phyloP scores from a whole-genome alignment of 53 echinoderm and acorn worm species.

The Temnopleurus reevesii region DNA sequence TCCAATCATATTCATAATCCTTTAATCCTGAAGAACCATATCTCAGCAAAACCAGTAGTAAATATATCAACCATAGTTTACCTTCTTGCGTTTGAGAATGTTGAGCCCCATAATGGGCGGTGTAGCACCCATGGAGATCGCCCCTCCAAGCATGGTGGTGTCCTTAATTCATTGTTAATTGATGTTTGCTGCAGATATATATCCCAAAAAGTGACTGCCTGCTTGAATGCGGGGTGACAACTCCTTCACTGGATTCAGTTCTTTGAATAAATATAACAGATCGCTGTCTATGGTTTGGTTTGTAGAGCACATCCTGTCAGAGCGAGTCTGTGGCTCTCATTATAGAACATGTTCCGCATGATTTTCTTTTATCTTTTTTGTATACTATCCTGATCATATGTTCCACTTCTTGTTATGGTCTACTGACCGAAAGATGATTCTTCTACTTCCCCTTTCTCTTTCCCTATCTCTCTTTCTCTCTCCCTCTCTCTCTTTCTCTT shows the following conservation, averaged over 20 bases:
- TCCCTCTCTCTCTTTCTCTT: neutral
- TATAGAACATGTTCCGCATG: neutral
- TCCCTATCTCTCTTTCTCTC: neutral
- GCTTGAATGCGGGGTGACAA: neutral
- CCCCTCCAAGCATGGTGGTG: neutral
- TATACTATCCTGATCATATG: too few relatives aligned
- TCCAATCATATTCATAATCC: too few relatives aligned
- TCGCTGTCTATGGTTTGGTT: neutral
- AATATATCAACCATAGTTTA: too few relatives aligned
- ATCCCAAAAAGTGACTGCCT: neutral
- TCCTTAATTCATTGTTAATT: conserved; percentile 26
- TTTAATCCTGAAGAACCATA: too few relatives aligned
- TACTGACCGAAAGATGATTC: neutral
- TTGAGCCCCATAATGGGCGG: conserved; percentile 41
- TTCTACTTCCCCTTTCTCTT: neutral
- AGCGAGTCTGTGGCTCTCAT: neutral
- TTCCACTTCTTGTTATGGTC: neutral
- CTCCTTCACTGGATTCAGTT: neutral
- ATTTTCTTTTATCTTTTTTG: neutral
- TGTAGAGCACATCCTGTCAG: conserved; percentile 15
- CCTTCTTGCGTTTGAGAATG: conserved; percentile 31
- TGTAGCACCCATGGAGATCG: neutral
- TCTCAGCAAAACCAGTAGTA: too few relatives aligned
- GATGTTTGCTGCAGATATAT: neutral
- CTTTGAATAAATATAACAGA: neutral